Evolutionary conservation across 2,797 vertebrate genomes (phyloP).

Genomic region (Acanthiza pusilla): DNA sequence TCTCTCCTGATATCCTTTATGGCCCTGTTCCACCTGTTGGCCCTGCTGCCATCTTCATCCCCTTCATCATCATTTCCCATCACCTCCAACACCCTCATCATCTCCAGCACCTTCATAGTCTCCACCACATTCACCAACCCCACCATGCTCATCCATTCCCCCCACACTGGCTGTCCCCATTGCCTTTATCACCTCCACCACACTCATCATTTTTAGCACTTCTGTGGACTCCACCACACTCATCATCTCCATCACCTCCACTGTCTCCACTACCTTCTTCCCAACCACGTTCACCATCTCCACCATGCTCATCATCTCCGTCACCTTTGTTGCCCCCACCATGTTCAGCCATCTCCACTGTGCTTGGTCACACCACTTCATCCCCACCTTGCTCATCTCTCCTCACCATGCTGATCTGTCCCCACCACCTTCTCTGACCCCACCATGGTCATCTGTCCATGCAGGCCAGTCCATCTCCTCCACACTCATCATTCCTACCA

Average conservation of each 20-base stretch:
- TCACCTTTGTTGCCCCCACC: background rate
- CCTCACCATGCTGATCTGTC: accelerated
- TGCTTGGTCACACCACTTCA: background rate
- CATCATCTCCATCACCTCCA: accelerated
- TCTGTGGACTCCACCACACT: background rate
- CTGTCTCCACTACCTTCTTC: background rate
- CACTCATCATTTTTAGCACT: background rate
- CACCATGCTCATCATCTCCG: background rate
- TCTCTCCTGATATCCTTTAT: background rate
- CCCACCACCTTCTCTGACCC: background rate
- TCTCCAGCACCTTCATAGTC: background rate
- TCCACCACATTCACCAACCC: background rate
- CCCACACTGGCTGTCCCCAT: background rate
- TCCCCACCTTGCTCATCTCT: background rate
- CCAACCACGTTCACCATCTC: accelerated
- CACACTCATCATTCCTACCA: background rate
- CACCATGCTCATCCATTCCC: accelerated
- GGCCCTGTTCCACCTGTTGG: accelerated
- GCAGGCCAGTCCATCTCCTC: too few relatives aligned
- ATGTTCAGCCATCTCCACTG: background rate
- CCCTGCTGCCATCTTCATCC: background rate
- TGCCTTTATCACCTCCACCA: background rate
- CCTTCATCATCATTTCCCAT: background rate
- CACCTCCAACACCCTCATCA: too few relatives aligned
- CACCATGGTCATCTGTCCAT: background rate